Evolutionary conservation across 1,140 invertebrate genomes (phyloP), one percentile per base, ranked within the genome.

Genomic region (Homalodisca vitripennis): DNA sequence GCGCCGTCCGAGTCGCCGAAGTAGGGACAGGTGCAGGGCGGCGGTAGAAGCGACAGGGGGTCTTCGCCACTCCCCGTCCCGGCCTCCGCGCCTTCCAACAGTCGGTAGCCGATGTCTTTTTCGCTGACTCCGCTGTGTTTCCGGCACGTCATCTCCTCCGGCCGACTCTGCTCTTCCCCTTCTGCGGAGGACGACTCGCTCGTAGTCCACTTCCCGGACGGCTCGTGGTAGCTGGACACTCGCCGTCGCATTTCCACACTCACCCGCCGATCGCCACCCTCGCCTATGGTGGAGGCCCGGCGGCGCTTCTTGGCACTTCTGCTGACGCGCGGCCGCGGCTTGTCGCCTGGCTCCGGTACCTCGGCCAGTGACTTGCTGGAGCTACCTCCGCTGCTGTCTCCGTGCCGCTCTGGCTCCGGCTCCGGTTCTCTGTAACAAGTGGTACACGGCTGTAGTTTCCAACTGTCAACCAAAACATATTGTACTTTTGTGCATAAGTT

Each of bases 1-100:
- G n/a, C n/a, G n/a, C n/a, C n/a, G 27, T 72, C 69, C n/a, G 73
- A 81, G 70, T 88, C 84, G 0, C 89, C 89, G 74, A 92, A 92
- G 73, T 91, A 91, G 0, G 90, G 89, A 74, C 90, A 90, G 0
- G 88, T 90, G 77, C 89, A 92, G 0, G 89, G 88, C 1, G 88
- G 87, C 1, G 88, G 88, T 30, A 91, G 74, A 17, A 72, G 60
- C 12, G 85, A 78, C 27, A 87, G 74, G 57, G 83, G 82, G 46
- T 72, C 51, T 17, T 31, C 22, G 70, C 72, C 26, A 47, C 70
- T 53, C 63, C 72, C 6, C 78, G 80, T 53, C 80, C 80, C n/a
- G 78, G 70, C 60, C 14, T 30, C 24, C 20, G 41, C 30, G n/a
- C 27, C 41, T 17, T 66, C 32, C n/a, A 66, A 34, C 17, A 66